Evolutionary conservation across 2,113 vertebrate species (phyloP).

Genomic region (Entomyzon cyanotis): DNA sequence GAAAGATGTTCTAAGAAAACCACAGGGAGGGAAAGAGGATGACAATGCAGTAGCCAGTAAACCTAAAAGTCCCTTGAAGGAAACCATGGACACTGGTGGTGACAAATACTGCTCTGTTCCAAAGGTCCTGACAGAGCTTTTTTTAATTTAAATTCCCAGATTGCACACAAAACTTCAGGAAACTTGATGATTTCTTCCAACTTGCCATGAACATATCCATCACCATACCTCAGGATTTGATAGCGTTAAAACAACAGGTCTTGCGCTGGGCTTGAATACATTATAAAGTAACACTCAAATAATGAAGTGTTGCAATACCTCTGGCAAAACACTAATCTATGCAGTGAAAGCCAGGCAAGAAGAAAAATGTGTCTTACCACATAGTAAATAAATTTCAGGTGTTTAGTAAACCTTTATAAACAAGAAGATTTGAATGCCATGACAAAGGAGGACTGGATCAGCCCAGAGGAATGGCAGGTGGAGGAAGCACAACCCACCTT

Average conservation of each 20-base stretch:
- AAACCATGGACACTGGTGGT: neutral
- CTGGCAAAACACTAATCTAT: constrained; percentile 49
- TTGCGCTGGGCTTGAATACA: constrained; percentile 1
- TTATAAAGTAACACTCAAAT: constrained; percentile 13
- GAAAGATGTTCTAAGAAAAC: neutral
- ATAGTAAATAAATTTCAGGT: constrained; percentile 41
- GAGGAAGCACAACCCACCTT: neutral
- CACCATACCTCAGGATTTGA: neutral
- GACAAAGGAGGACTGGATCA: neutral
- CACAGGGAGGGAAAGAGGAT: neutral
- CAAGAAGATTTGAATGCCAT: neutral
- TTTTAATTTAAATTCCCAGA: neutral
- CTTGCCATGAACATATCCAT: neutral
- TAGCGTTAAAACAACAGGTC: neutral
- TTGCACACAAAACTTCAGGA: neutral
- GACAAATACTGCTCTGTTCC: neutral
- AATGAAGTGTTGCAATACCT: constrained; percentile 12
- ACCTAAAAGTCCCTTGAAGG: neutral
- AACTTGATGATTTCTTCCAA: neutral
- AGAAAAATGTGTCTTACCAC: constrained; percentile 31
- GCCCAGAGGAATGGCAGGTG: neutral
- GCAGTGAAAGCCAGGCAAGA: constrained; percentile 25
- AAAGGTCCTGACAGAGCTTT: neutral
- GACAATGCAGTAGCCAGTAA: neutral
- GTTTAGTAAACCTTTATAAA: constrained; percentile 58